Base-by-base conservation (phyloP, 2,888 invertebrate genomes). In the Ashinkailepas kermadecensis region DNA sequence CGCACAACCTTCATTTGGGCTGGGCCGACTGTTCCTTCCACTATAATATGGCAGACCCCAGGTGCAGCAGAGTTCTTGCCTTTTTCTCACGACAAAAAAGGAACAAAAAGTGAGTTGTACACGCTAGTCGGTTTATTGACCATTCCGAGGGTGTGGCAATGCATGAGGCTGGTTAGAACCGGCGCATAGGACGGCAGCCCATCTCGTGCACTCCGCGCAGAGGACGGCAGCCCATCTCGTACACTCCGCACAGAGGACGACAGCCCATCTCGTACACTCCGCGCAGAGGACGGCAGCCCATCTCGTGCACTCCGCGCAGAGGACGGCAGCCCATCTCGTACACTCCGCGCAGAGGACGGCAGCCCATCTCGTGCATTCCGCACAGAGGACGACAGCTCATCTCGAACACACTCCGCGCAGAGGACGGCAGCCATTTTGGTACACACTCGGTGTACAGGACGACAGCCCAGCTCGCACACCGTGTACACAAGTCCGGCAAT, bases 61-160 rank as follows among this genome's bases (percentile, higher is more conserved):
- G 39, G 39, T 39, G 39, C 39, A 39, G 39, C 39, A 39, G 39
- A 39, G 39, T 39, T 39, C 39, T 1, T 39, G 39, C 39, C 4
- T 3, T 39, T 39, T 39, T 4, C 11, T 15, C 1, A 7, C 59
- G 59, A 59, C 15, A 59, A 15, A 2, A 59, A 59, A 59, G 15
- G 15, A 13, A 59, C 15, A 23, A 6, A 70, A 18, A 54, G n/a
- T 8, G 15, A 12, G 8, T 8, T 11, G 39, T 21, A 21, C 54
- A 56, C 74, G 74, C 74, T 74, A 74, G 74, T 74, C 56, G 74
- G 74, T 74, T 74, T 74, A 74, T 74, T 74, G 74, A 56, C 74
- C 70, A 65, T 18, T 15, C 18, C 62, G 15, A 62, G 62, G 62
- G 62, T 18, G 62, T 18, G 62, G 62, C 62, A 18, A 18, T 18